These are phyloP conservation scores for Coboldia fuscipes DNA, from an alignment of 1,140 invertebrate species.

Conservation along the genomic window DNA sequence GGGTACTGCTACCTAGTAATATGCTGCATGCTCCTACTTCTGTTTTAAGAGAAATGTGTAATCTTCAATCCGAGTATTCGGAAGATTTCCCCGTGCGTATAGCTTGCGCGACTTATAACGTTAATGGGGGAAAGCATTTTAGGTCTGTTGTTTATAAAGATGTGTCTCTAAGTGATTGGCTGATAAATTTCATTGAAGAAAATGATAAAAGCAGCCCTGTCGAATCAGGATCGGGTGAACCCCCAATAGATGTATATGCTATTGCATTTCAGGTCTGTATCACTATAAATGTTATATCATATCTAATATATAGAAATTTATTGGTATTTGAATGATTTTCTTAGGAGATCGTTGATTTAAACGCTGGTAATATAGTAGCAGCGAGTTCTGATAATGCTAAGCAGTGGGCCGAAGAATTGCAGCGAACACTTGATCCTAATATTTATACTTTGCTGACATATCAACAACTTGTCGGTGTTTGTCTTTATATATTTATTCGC, in stretches of 20 bases:
- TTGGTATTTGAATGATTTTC: too few species aligned
- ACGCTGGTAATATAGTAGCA: conserved; percentile 94
- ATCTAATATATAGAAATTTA: too few species aligned
- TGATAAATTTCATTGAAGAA: too few species aligned
- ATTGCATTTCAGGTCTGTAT: too few species aligned
- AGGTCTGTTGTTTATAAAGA: conserved; percentile 92
- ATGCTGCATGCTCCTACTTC: conserved; percentile 66
- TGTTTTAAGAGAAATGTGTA: conserved; percentile 61
- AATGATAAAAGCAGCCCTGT: too few species aligned
- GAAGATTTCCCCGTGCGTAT: conserved; percentile 48
- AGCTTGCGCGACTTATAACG: conserved; percentile 93
- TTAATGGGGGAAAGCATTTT: conserved; percentile 98
- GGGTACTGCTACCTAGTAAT: conserved; percentile 68
- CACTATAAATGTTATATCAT: too few species aligned
- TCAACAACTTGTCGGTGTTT: conserved; percentile 94
- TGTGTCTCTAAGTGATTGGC: conserved; percentile 81
- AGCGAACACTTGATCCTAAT: conserved; percentile 66
- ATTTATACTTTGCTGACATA: conserved; percentile 85
- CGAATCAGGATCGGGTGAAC: conserved; percentile 23
- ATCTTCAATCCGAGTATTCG: conserved; percentile 67
- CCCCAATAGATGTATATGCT: conserved; percentile 79
- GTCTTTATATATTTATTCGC: conserved; percentile 83
- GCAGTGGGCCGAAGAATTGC: conserved; percentile 86
- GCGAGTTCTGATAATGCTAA: conserved; percentile 91
- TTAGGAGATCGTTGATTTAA: conserved; percentile 99